A percentile compares a stretch with the other conserved stretches of the same genome.
Evolutionary conservation across 2,888 invertebrate genomes (phyloP).

Genomic region (Lutraria lutraria): DNA sequence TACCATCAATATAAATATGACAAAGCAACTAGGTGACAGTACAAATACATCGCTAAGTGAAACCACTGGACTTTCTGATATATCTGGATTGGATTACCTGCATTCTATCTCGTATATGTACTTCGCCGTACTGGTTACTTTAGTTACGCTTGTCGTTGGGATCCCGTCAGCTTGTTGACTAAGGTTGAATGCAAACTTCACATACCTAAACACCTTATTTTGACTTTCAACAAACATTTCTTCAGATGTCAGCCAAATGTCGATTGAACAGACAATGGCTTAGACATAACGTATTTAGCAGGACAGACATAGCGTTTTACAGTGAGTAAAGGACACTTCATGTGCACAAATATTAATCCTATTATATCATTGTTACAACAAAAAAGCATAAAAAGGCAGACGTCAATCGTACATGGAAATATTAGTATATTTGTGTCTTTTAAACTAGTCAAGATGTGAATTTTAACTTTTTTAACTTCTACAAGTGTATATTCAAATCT

Average conservation of each 20-base stretch:
- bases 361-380: no score
- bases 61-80: background rate
- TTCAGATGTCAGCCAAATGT: constrained; percentile 36
- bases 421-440: no score
- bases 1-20: background rate
- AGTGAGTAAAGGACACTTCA: no score
- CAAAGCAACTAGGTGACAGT: no score
- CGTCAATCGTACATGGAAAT: no score
- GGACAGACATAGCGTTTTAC: background rate
- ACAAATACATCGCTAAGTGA: background rate
- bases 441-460: no score
- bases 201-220: constrained; percentile 23
- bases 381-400: no score
- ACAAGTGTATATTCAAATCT: no score
- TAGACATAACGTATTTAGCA: background rate
- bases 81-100: constrained; percentile 40
- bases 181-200: constrained; percentile 15
- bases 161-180: constrained; percentile 46
- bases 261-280: background rate
- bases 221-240: constrained; percentile 23
- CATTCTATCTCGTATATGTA: constrained; percentile 61
- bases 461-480: no score
- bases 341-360: no score
- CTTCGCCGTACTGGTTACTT: constrained; percentile 36
- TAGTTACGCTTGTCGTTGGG: constrained; percentile 44